Evolutionary conservation across 2,888 invertebrate genomes (phyloP), one percentile per base, ranked within the genome.

Genomic region (Eupithecia centaureata): DNA sequence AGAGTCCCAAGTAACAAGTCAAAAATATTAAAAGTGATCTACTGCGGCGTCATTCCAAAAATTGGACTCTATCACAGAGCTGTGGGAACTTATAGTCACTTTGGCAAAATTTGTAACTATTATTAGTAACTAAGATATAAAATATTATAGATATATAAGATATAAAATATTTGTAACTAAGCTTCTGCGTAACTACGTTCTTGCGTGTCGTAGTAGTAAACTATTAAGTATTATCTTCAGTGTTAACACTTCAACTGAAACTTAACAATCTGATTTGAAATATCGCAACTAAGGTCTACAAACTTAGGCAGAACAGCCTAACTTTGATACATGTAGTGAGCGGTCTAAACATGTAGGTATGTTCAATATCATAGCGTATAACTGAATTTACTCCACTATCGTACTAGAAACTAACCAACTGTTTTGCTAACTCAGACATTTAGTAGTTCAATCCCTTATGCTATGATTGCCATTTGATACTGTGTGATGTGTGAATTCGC

Each of bases 361-460:
- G 32, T 54, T 27, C 27, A 54, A 15, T 54, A 27, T 15, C 12
- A 25, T 25, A 35, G n/a, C n/a, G n/a, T n/a, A n/a, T 38, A 15
- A 42, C 27, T 18, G 1, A 59, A 64, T 59, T 64, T 18, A 4
- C 33, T n/a, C n/a, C n/a, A n/a, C n/a, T n/a, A n/a, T n/a, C n/a
- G n/a, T n/a, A n/a, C n/a, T n/a, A n/a, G n/a, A n/a, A 47, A 54
- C 67, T 64, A 65, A 62, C 56, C 60, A 61, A 61, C 61, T 62
- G 12, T 25, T 35, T 64, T 58, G 47, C 51, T 12, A 58, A 64
- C 32, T 63, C 57, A 52, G 27, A 22, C 63, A 57, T 25, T n/a
- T n/a, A n/a, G n/a, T 32, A 57, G 57, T 47, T 60, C 38, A 60
- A 59, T 65, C 54, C 15, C 18, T 35, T n/a, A 5, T 3, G 38